These are phyloP conservation scores for Henricia sp. DNA, from an alignment of 53 echinoderm and acorn worm genomes.

Conservation along the genomic window DNA sequence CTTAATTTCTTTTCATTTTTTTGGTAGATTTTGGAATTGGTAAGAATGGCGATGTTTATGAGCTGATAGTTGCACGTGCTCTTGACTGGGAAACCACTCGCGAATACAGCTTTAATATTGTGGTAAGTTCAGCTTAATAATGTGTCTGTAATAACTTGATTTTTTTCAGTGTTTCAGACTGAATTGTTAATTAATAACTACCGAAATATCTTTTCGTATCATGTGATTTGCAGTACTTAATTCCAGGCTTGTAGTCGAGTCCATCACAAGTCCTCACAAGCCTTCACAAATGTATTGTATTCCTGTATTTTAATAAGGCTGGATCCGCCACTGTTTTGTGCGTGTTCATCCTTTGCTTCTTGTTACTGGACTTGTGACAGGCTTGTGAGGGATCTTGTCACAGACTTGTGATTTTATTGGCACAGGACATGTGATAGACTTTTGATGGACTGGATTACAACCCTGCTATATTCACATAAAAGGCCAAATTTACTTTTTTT, in stretches of 20 bases:
- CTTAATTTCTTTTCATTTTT: not conserved
- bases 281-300: no score
- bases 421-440: no score
- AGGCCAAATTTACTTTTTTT: not conserved
- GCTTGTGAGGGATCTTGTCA: no score
- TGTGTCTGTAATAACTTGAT: not conserved
- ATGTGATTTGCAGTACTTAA: not conserved
- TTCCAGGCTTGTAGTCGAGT: no score
- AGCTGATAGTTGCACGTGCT: constrained; percentile 11
- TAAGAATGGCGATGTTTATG: not conserved
- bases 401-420: no score
- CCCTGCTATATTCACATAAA: not conserved
- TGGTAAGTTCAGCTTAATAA: not conserved
- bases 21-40: constrained; percentile 30
- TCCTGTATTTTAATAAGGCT: no score
- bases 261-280: no score
- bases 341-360: no score
- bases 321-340: no score
- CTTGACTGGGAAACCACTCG: constrained; percentile 35
- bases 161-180: not conserved
- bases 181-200: not conserved
- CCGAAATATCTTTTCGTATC: not conserved
- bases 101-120: constrained; percentile 11
- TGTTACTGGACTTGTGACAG: no score
- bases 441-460: no score